Evolutionary conservation across 2,113 vertebrate genomes (phyloP), one percentile per base, ranked within the genome.

Genomic region (Charadrius vociferus): DNA sequence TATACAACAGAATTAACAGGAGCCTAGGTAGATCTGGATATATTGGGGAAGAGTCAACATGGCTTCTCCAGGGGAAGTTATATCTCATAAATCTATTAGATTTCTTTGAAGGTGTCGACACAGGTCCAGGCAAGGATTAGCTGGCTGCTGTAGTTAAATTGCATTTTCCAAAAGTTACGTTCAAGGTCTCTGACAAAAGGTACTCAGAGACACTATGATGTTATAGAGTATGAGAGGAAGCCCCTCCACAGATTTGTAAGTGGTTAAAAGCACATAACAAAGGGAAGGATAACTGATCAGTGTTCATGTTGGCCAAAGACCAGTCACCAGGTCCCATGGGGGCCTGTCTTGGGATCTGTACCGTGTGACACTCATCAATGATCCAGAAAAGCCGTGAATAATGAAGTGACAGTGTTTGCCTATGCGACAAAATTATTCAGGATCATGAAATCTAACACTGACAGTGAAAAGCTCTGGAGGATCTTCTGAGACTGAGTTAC

Each of bases 381-480:
- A 90, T 85, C 95, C 0, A 3, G 92, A 80, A 80, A 97, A 96
- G 91, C 12, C 49, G 93, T 34, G 78, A 89, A 91, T 95, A 92
- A 96, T 96, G 93, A 73, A 96, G 95, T 96, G 87, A 96, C 56
- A 93, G 70, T 90, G 96, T 96, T 97, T 95, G 92, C 93, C 92
- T 95, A 56, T 27, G 90, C 13, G 3, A 95, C 87, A 94, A 94
- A 97, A 96, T 94, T 96, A 96, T 96, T 97, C 96, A 95, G 90
- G 95, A 95, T 95, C 95, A 95, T 93, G 95, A 96, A 97, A 94
- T 68, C 92, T 77, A 96, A 91, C 73, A 87, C 84, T 94, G 95
- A 91, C 96, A 95, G 93, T 7, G 87, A 85, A 96, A 97, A 96
- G 93, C 96, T 96, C 96, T 75, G 66, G 96, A 96, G 96, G 84